phyloP scores from a whole-genome alignment of 2,888 invertebrate species.

The Acronicta aceris region DNA sequence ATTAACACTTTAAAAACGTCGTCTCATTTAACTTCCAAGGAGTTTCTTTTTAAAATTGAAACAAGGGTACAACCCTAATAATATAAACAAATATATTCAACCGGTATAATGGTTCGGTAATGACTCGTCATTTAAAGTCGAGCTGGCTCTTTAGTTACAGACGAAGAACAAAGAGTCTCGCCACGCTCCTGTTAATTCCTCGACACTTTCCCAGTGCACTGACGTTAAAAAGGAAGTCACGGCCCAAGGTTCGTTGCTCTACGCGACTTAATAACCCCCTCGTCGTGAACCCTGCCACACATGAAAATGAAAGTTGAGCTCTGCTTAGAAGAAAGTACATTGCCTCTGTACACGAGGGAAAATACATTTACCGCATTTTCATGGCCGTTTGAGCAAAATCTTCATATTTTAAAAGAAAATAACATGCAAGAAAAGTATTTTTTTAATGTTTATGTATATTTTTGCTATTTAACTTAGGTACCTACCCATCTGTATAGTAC shows the following conservation, averaged over 20 bases:
- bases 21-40: constrained; percentile 50
- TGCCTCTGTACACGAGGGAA: constrained; percentile 52
- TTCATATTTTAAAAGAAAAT: no score
- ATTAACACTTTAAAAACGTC: constrained; percentile 16
- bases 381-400: constrained; percentile 46
- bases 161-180: constrained; percentile 78
- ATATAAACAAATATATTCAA: constrained; percentile 77
- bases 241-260: constrained; percentile 78
- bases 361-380: constrained; percentile 66
- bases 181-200: constrained; percentile 82
- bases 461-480: no score
- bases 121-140: constrained; percentile 65
- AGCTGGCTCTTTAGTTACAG: constrained; percentile 70
- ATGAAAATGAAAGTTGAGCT: constrained; percentile 77
- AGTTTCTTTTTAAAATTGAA: constrained; percentile 29
- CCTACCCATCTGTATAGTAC: no score
- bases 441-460: no score
- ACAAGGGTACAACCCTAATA: constrained; percentile 58
- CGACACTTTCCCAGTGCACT: constrained; percentile 79
- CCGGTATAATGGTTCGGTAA: constrained; percentile 68
- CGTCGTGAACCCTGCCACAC: constrained; percentile 60
- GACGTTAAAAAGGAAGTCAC: constrained; percentile 87
- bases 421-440: no score
- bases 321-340: constrained; percentile 63
- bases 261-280: constrained; percentile 57